Evolutionary conservation across 30 jellyfish, hydroid and myxozoan genomes (phyloP).

Genomic region (Rhopilema esculentum): DNA sequence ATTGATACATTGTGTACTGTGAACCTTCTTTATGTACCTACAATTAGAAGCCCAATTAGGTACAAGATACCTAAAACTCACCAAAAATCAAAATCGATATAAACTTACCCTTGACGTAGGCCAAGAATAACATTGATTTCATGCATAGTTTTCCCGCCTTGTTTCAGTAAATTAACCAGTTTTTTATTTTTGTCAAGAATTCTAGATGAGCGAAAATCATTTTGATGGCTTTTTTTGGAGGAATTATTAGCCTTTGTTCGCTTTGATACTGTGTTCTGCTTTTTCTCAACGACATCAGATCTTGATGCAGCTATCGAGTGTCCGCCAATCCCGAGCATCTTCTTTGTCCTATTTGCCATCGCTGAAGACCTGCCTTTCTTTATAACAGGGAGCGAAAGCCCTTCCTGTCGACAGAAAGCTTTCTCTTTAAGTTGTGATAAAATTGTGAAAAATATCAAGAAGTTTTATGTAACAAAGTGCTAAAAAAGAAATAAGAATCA

Average conservation of each 20-base stretch:
- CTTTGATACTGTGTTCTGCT: background rate
- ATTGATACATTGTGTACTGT: too few relatives aligned
- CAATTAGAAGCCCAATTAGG: background rate
- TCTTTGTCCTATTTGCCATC: background rate
- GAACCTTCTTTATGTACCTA: background rate
- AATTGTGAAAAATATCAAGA: background rate
- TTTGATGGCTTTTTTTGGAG: background rate
- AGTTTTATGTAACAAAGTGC: too few relatives aligned
- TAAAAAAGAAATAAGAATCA: too few relatives aligned
- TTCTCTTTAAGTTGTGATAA: background rate
- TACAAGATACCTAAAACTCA: too few relatives aligned
- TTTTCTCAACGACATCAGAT: background rate
- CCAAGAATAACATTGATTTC: slow-evolving; percentile 46
- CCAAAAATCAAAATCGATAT: too few relatives aligned
- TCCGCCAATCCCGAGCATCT: background rate
- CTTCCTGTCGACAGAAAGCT: background rate
- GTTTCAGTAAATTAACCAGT: slow-evolving; percentile 11
- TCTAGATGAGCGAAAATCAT: slow-evolving; percentile 27
- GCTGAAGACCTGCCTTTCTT: background rate
- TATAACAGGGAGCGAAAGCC: slow-evolving; percentile 2
- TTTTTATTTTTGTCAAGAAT: slow-evolving; percentile 29
- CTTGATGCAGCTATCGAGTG: background rate
- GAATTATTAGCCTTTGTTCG: background rate
- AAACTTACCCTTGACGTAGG: background rate
- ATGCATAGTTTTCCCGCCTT: slow-evolving; percentile 48